A percentile compares a stretch with the other conserved stretches of the same genome.
phyloP scores from a whole-genome alignment of 2,888 invertebrate genomes.

The Acleris literana region DNA sequence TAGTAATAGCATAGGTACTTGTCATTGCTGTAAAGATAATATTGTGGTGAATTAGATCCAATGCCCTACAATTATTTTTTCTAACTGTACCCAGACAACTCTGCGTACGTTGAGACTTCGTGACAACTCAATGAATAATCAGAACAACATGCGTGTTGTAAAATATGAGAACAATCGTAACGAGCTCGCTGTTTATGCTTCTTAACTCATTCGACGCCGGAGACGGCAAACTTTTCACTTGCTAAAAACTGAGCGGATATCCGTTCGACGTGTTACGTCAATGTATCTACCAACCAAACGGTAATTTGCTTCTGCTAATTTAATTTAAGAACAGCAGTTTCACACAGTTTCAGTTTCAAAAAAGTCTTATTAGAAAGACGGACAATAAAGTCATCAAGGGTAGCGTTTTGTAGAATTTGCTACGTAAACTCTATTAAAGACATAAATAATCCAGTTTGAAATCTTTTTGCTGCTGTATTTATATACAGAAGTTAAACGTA shows the following conservation, averaged over 20 bases:
- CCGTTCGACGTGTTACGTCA: background rate
- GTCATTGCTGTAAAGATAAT: too few relatives aligned
- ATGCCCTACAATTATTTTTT: background rate
- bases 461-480: background rate
- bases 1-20: too few relatives aligned
- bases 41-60: too few relatives aligned
- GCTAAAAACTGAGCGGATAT: background rate
- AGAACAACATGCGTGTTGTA: conserved; percentile 39
- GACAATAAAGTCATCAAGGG: too few relatives aligned
- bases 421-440: too few relatives aligned
- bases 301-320: too few relatives aligned
- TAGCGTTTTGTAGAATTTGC: too few relatives aligned
- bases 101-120: background rate
- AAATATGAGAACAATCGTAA: conserved; percentile 55
- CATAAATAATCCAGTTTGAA: too few relatives aligned
- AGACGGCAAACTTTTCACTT: conserved; percentile 15
- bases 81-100: background rate
- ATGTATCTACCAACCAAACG: background rate
- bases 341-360: too few relatives aligned
- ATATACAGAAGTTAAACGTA: background rate
- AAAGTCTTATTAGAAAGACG: too few relatives aligned
- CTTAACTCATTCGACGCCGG: conserved; percentile 17
- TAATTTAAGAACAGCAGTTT: too few relatives aligned
- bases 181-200: conserved; percentile 53
- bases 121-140: conserved; percentile 27